Evolutionary conservation across 2,797 vertebrate species (phyloP).

Genomic region (Avahi laniger): DNA sequence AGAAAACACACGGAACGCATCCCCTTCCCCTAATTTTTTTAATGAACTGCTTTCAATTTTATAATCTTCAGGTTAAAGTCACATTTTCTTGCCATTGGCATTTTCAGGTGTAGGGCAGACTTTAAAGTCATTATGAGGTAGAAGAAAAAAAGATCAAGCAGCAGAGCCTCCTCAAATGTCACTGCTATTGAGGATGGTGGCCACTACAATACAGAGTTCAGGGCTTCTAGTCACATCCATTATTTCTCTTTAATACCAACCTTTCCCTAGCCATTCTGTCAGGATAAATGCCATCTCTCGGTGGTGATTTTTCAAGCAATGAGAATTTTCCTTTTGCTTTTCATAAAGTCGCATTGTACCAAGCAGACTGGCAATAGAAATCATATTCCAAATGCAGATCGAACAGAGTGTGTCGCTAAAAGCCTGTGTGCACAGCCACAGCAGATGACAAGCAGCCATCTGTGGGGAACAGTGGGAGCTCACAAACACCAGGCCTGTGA

Average conservation of each 20-base stretch:
- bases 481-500: background rate
- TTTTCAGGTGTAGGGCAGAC: background rate
- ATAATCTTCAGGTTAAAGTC: background rate
- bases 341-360: background rate
- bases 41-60: background rate
- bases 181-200: background rate
- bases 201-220: background rate
- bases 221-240: background rate
- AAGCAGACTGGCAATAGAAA: background rate
- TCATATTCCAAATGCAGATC: background rate
- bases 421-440: background rate
- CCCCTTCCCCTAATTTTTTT: background rate
- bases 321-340: conserved; percentile 24
- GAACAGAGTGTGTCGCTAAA: background rate
- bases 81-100: background rate
- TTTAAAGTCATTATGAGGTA: background rate
- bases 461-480: background rate
- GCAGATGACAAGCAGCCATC: background rate
- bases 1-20: background rate
- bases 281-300: background rate
- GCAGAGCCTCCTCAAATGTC: background rate
- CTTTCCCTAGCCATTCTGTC: background rate
- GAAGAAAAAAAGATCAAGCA: background rate
- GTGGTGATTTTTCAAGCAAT: conserved; percentile 1
- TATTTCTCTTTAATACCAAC: background rate